A percentile compares a stretch with the other conserved stretches of the same genome.
Evolutionary conservation across 1,140 invertebrate species (phyloP).

Genomic region (Atta texana): DNA sequence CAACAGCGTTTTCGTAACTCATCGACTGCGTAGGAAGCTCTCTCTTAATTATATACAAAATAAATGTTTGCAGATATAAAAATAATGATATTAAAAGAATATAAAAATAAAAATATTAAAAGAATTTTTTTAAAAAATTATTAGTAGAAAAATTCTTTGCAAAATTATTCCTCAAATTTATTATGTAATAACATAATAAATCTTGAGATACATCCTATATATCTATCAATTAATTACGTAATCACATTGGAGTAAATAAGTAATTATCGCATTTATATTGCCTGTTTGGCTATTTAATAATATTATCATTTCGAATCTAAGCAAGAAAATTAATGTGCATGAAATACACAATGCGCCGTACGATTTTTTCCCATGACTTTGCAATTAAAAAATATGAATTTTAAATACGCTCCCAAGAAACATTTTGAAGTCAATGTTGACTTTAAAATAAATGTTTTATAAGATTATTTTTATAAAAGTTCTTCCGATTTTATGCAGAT

Average conservation of each 20-base stretch:
- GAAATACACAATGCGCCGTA: not conserved
- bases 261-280: not conserved
- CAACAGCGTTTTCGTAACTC: not conserved
- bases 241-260: not conserved
- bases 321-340: constrained; percentile 2
- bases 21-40: not conserved
- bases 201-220: not conserved
- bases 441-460: not conserved
- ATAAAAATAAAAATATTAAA: too few species aligned
- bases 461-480: not conserved
- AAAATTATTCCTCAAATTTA: not conserved
- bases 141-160: not conserved
- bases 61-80: not conserved
- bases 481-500: not conserved
- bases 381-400: not conserved
- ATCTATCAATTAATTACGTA: not conserved
- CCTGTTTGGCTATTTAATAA: constrained; percentile 3
- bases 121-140: not conserved
- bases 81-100: not conserved
- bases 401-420: not conserved
- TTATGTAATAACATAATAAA: not conserved
- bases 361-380: constrained; percentile 19
- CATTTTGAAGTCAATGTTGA: not conserved
- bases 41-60: not conserved
- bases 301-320: constrained; percentile 24